These are phyloP conservation scores for Geococcyx californianus DNA, from an alignment of 2,113 vertebrate species.

Conservation along the genomic window DNA sequence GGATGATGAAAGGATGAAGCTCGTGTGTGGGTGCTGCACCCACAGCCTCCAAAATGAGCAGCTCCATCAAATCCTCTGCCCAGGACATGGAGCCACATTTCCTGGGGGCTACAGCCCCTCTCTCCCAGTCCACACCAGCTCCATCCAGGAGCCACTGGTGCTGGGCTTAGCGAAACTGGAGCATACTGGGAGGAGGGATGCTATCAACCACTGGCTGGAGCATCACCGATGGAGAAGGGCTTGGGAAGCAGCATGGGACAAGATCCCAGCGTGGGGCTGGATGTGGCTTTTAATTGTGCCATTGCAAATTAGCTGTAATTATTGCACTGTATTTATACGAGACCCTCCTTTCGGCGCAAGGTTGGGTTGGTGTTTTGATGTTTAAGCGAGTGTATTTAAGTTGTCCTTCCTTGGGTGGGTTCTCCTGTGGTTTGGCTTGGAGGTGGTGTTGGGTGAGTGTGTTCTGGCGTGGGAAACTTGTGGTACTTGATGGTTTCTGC, in stretches of 20 bases:
- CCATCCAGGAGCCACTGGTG: neutral
- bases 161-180: neutral
- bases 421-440: neutral
- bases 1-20: neutral
- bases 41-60: neutral
- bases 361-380: neutral
- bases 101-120: neutral
- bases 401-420: neutral
- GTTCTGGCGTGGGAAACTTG: neutral
- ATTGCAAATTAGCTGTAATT: neutral
- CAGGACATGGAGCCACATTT: rapidly evolving
- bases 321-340: conserved; percentile 64
- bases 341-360: neutral
- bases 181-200: neutral
- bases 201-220: neutral
- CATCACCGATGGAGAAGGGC: neutral
- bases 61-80: neutral
- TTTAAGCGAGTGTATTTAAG: neutral
- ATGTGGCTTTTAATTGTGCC: neutral
- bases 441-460: neutral
- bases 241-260: neutral
- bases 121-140: neutral
- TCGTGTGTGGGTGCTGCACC: rapidly evolving
- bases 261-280: neutral
- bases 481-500: conserved; percentile 8